Percentiles rank a stretch among this genome's conserved stretches.
Conservation (phyloP, 2,113 vertebrate species). For the Clarias batrachus region DNA sequence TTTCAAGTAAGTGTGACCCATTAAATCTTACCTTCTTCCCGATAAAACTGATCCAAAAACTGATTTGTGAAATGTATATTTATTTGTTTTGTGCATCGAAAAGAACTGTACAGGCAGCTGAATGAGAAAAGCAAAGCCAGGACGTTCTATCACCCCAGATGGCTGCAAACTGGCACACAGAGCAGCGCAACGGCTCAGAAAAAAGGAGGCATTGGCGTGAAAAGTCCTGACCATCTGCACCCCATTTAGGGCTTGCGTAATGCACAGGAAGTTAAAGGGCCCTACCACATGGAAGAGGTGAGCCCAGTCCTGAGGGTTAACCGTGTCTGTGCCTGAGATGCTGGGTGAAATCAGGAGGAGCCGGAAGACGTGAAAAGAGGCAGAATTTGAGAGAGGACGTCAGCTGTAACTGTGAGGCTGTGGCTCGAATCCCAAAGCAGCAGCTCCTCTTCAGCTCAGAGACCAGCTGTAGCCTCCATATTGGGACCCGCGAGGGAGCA, state of each 20-base stretch:
- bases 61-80: not conserved
- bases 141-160: constrained; percentile 33
- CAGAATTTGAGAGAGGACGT: not conserved
- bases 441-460: constrained; percentile 28
- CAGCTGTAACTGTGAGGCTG: not conserved
- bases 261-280: not conserved
- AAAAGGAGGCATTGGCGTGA: constrained; percentile 24
- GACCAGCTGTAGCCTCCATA: constrained; percentile 41
- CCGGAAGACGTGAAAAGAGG: not conserved
- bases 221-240: constrained; percentile 40
- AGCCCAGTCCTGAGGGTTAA: constrained; percentile 23
- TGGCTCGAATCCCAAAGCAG: constrained; percentile 22
- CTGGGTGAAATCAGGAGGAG: not conserved
- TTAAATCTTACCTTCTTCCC: not conserved
- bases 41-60: not conserved
- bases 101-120: not conserved
- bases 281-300: not conserved
- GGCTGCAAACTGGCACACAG: constrained; percentile 20
- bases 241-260: constrained; percentile 5
- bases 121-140: constrained; percentile 3
- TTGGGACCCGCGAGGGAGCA: constrained; percentile 6
- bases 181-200: constrained; percentile 8
- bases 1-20: not conserved
- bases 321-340: not conserved
- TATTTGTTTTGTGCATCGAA: not conserved